These are phyloP conservation scores for Caenorhabditis briggsae DNA, from an alignment of 1,140 invertebrate genomes.

Conservation along the genomic window DNA sequence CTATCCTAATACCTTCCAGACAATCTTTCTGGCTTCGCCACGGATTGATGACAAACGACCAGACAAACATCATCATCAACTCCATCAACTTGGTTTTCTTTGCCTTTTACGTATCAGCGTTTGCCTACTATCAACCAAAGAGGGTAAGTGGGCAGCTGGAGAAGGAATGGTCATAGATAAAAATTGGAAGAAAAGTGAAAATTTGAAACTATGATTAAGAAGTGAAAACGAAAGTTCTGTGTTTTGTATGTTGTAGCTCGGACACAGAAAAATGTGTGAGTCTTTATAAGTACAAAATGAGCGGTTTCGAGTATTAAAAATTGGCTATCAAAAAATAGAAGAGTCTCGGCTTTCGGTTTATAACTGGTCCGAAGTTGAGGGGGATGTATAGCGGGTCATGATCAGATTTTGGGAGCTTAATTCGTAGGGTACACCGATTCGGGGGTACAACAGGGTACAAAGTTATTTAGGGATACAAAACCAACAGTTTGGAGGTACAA, in stretches of 20 bases:
- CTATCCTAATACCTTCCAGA: constrained; percentile 48
- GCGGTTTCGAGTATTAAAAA: too few relatives aligned
- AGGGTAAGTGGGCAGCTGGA: constrained; percentile 63
- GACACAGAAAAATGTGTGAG: background rate
- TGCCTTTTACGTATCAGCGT: constrained; percentile 71
- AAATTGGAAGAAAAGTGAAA: background rate
- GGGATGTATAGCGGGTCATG: too few relatives aligned
- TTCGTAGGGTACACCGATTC: too few relatives aligned
- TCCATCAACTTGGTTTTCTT: constrained; percentile 73
- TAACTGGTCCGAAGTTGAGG: too few relatives aligned
- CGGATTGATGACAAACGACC: constrained; percentile 73
- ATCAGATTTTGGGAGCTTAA: too few relatives aligned
- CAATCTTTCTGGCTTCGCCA: constrained; percentile 73
- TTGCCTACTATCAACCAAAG: constrained; percentile 77
- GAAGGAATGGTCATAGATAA: background rate
- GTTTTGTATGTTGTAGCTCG: background rate
- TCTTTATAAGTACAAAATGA: too few relatives aligned
- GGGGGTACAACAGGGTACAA: too few relatives aligned
- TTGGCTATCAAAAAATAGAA: too few relatives aligned
- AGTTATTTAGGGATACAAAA: too few relatives aligned
- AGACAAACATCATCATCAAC: constrained; percentile 74
- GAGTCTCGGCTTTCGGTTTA: too few relatives aligned
- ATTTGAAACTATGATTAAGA: too few relatives aligned
- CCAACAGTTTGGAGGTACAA: too few relatives aligned
- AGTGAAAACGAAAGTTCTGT: background rate